Conservation (phyloP, 2,113 vertebrate species). For the Muscicapa adusta region DNA sequence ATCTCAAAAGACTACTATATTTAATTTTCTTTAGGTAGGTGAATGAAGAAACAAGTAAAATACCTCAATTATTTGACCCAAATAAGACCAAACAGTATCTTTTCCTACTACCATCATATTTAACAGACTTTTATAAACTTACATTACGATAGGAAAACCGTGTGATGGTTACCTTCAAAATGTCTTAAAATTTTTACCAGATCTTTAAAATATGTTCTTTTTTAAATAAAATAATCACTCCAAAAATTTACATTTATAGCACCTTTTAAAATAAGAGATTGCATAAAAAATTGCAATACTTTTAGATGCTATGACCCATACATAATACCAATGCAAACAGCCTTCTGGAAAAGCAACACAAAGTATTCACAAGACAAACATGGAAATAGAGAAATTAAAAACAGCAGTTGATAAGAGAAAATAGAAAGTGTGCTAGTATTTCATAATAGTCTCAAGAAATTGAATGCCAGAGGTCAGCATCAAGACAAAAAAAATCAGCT, state of each 20-base stretch:
- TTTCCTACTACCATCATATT: neutral
- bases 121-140: neutral
- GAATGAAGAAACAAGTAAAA: neutral
- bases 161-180: neutral
- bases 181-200: neutral
- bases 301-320: neutral
- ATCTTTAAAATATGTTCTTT: neutral
- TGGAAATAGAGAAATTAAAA: neutral
- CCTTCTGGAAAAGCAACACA: neutral
- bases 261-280: neutral
- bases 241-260: neutral
- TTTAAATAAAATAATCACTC: neutral
- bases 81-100: neutral
- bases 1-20: neutral
- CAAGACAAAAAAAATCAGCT: neutral
- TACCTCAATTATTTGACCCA: neutral
- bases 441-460: neutral
- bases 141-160: neutral
- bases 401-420: neutral
- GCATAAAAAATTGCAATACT: neutral
- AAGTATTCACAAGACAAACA: neutral
- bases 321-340: neutral
- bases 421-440: neutral
- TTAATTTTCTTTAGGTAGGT: neutral
- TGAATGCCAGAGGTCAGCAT: neutral